These are phyloP conservation scores for Merluccius polli DNA, from an alignment of 2,797 vertebrate species.

Conservation along the genomic window DNA sequence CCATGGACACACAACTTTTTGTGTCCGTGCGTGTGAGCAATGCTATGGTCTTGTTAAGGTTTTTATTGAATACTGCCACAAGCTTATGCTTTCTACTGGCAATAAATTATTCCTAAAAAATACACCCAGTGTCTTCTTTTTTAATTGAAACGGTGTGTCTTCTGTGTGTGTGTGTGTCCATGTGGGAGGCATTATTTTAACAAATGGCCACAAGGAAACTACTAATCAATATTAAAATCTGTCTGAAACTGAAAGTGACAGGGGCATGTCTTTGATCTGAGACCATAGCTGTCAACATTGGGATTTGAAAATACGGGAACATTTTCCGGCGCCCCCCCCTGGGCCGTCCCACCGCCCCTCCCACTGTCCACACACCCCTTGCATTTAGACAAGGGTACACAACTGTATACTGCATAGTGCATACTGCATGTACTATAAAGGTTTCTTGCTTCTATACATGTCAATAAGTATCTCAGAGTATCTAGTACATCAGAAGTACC, in stretches of 20 bases:
- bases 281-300: no score
- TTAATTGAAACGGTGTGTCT: background rate
- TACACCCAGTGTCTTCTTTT: conserved; percentile 27
- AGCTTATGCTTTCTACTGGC: conserved; percentile 99
- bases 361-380: no score
- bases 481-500: no score
- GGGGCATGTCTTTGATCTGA: background rate
- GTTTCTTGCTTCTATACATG: no score
- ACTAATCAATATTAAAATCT: background rate
- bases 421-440: no score
- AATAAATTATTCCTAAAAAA: conserved; percentile 99
- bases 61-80: conserved; percentile 99
- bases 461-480: no score
- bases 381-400: no score
- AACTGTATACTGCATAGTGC: no score
- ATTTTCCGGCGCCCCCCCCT: no score
- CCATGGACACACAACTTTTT: conserved; percentile 73
- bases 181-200: background rate
- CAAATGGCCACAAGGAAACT: background rate
- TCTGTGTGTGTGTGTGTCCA: background rate
- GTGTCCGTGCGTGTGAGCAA: conserved; percentile 78
- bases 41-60: conserved; percentile 96
- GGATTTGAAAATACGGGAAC: no score
- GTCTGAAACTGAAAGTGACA: background rate
- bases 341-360: no score